Percentiles rank a stretch among this genome's conserved stretches.
phyloP scores from a whole-genome alignment of 2,113 vertebrate species.

The Oryctolagus cuniculus region mOryCun1.1 NC_091435.1:126792501-126793000 shows the following conservation, averaged over 20 bases:
- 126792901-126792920: neutral
- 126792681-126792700: slow-evolving; percentile 5
- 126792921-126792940: neutral
- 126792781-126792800: neutral
- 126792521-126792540: neutral
- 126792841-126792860: neutral
- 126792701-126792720: neutral
- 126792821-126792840: neutral
- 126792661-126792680: neutral
- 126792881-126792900: neutral
- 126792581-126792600: neutral
- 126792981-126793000: neutral
- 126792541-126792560: neutral
- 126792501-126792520: neutral
- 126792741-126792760: neutral
- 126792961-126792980: neutral
- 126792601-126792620: slow-evolving; percentile 31
- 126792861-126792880: neutral
- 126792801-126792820: neutral
- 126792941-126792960: neutral
- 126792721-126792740: neutral
- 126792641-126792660: neutral
- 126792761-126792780: neutral
- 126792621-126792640: neutral
- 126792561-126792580: neutral